Evolutionary conservation across 2,888 invertebrate genomes (phyloP), one percentile per base, ranked within the genome.

Genomic region (Slavum lentiscoides): DNA sequence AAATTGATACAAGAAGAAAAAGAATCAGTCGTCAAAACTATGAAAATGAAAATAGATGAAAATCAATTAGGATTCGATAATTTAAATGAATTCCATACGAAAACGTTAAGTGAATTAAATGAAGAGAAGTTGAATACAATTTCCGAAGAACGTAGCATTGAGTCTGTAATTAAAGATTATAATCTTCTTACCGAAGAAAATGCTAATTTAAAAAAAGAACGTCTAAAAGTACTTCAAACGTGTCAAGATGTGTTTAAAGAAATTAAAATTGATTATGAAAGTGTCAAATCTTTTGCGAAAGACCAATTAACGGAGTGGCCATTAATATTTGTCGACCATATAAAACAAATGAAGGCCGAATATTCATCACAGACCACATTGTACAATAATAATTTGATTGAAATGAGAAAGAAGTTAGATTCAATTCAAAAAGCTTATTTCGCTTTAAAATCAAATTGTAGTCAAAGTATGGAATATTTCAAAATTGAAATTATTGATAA

Each of bases 201-300:
- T 77, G 39, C 58, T 75, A 61, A 82, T 75, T 66, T 80, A 77
- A 74, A 82, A 83, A 76, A 82, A 83, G 74, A 73, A 82, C 21
- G 82, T 59, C 74, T 74, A 59, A 62, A 81, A 23, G 49, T 83
- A 3, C 19, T 80, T n/a, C 62, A 70, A 58, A 43, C 19, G 13
- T 49, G 39, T 39, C 39, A 72, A 39, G 72, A 80, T 23, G 58
- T 43, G 64, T 15, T 80, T 43, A 80, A 72, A 55, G 72, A 55
- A 43, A 19, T 58, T 30, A 80, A 80, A 72, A 58, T 39, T 55
- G 80, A 80, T 30, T 70, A 43, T 64, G 49, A n/a, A 58, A 58
- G 58, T 72, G n/a, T 80, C 0, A 80, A 80, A 23, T 43, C 15
- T 23, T 80, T 55, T 72, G 43, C 23, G 8, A 39, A 62, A 69